Evolutionary conservation across 1,140 invertebrate species (phyloP), one percentile per base, ranked within the genome.

Genomic region (Globodera ellingtonae): DNA sequence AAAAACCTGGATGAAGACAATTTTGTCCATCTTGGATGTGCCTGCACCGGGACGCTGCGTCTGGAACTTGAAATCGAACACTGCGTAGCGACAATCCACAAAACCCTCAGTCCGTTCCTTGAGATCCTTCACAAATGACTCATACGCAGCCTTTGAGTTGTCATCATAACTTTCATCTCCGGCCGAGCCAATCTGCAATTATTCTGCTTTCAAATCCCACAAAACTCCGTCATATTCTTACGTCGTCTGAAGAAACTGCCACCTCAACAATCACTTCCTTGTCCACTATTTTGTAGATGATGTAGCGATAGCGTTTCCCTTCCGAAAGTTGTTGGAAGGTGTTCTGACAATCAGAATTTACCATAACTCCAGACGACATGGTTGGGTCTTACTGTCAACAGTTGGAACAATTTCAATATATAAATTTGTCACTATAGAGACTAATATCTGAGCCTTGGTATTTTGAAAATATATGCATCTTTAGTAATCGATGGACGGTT

Each of bases 11-110:
- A 89, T 79, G 83, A 89, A 89, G 74, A 89, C 73, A 70, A 89
- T 89, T 70, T 89, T 89, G 85, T 89, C 87, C 88, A 89, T 89
- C 75, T 89, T 89, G 48, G 87, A 89, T 21, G 80, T 83, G 21
- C 87, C 87, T 47, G 87, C 87, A 67, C 87, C 87, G 18, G 85
- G 84, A 74, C 87, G 87, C 44, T 79, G 84, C 46, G 85, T 86
- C 13, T 85, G 86, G 78, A 89, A 89, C 65, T 89, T 89, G 84
- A 89, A 89, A 75, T 89, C 87, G 80, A 89, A 89, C 21, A 89
- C 87, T 24, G 87, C 87, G 71, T 89, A 89, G 48, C 87, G 88
- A 74, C 87, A 89, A 75, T 89, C 87, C 47, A 79, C 72, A 73
- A 88, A 89, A 10, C 79, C 83, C 15, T 87, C 84, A 47, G 87